Percentiles rank a stretch among this genome's conserved stretches.
Evolutionary conservation across 2,797 vertebrate genomes (phyloP).

Genomic region (Masticophis lateralis): DNA sequence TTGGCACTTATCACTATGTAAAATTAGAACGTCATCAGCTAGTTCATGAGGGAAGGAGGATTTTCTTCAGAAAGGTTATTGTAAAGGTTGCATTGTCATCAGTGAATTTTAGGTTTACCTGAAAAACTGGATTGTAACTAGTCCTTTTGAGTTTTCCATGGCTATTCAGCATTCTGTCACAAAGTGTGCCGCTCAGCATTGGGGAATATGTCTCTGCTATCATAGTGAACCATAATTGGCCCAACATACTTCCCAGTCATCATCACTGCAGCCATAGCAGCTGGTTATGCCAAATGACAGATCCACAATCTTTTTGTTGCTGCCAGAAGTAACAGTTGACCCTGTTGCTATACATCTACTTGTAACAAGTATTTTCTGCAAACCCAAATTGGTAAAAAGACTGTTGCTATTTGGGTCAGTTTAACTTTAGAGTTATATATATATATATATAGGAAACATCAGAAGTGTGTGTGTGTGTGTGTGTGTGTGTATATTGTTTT

Average conservation of each 20-base stretch:
- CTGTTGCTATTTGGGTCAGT: neutral
- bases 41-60: neutral
- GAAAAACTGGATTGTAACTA: neutral
- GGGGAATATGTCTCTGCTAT: neutral
- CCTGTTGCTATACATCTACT: neutral
- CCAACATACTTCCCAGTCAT: neutral
- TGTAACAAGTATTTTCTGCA: neutral
- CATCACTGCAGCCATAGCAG: neutral
- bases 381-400: neutral
- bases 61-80: neutral
- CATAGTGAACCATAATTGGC: slow-evolving; percentile 1
- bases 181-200: neutral
- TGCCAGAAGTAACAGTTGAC: neutral
- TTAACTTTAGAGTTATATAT: neutral
- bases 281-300: slow-evolving; percentile 6
- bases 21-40: neutral
- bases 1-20: neutral
- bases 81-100: neutral
- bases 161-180: neutral
- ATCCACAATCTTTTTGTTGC: neutral
- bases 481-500: neutral
- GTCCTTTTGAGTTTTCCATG: neutral
- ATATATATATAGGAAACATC: too few relatives aligned
- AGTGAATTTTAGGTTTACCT: neutral
- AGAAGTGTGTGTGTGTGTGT: too few relatives aligned